phyloP scores from a whole-genome alignment of 2,113 vertebrate species.

The Spheniscus mendiculus region DNA sequence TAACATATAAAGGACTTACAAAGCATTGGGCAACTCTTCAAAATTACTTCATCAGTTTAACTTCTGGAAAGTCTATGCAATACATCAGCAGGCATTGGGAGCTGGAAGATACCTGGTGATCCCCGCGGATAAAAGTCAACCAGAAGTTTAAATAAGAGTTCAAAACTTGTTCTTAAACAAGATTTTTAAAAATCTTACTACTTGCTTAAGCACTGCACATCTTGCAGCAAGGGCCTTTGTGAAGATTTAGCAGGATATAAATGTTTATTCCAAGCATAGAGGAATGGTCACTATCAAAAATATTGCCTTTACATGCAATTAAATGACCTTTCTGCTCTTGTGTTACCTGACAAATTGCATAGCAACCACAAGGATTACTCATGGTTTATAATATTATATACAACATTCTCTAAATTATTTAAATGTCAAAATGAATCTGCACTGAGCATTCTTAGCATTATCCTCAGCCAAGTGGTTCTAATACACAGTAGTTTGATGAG shows the following conservation, averaged over 20 bases:
- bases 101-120: neutral
- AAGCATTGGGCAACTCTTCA: neutral
- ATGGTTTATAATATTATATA: neutral
- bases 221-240: neutral
- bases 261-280: neutral
- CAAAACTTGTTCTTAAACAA: neutral
- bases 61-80: neutral
- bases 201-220: neutral
- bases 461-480: neutral
- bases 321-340: neutral
- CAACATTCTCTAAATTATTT: neutral
- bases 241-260: neutral
- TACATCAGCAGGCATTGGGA: neutral
- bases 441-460: neutral
- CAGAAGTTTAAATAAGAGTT: neutral
- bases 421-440: neutral
- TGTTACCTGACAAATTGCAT: neutral
- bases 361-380: neutral
- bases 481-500: neutral
- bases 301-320: neutral
- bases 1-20: neutral
- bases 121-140: rapidly evolving
- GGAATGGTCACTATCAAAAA: neutral
- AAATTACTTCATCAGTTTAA: neutral
- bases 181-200: neutral